phyloP scores from a whole-genome alignment of 1,140 invertebrate species.

The Palaemon carinicauda region DNA sequence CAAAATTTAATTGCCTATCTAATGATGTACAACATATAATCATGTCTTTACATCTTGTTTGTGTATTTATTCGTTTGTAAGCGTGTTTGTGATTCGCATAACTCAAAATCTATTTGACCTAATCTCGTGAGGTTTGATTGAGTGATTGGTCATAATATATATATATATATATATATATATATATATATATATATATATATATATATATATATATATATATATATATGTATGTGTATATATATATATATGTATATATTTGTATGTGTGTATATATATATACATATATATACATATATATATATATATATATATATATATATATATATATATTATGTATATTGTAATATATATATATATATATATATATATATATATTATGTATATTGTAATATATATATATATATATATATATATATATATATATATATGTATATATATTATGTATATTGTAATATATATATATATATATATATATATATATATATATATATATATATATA shows the following conservation, averaged over 20 bases:
- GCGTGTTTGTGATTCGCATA: no score
- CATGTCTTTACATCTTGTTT: no score
- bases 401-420: not conserved
- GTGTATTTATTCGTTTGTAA: no score
- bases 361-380: not conserved
- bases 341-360: not conserved
- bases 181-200: not conserved
- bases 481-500: not conserved
- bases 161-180: not conserved
- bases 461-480: not conserved
- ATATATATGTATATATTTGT: not conserved
- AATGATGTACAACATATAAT: no score
- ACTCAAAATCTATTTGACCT: no score
- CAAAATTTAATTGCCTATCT: no score
- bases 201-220: conserved; percentile 9
- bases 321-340: not conserved
- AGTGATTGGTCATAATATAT: not conserved
- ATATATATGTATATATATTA: not conserved
- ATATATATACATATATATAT: not conserved
- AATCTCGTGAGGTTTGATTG: no score
- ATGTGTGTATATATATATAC: not conserved
- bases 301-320: not conserved
- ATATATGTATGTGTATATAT: not conserved
- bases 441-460: no score
- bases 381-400: not conserved